phyloP scores from a whole-genome alignment of 2,113 vertebrate species.

The Pogonocichla stellata region DNA sequence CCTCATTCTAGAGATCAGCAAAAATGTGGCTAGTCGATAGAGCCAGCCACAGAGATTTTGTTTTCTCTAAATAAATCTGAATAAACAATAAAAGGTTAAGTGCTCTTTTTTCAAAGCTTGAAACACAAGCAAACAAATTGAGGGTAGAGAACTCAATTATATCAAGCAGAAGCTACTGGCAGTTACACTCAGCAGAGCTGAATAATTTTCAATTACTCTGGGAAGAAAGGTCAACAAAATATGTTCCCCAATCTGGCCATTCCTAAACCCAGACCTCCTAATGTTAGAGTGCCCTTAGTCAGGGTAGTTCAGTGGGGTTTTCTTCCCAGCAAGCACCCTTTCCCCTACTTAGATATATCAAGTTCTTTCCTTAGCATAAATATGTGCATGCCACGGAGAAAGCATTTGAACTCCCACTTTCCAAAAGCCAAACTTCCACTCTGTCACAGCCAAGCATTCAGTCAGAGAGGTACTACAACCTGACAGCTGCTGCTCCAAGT shows the following conservation, averaged over 20 bases:
- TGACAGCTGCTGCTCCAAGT: background rate
- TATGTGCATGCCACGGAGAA: background rate
- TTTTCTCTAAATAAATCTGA: conserved; percentile 39
- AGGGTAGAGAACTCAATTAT: conserved; percentile 54
- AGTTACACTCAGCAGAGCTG: conserved; percentile 47
- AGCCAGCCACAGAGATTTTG: background rate
- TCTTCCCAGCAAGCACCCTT: background rate
- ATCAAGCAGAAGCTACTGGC: conserved; percentile 31
- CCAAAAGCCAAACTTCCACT: background rate
- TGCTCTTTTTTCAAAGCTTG: conserved; percentile 32
- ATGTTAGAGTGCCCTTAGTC: background rate
- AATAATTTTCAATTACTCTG: conserved; percentile 65
- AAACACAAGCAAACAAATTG: conserved; percentile 50
- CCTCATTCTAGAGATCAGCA: background rate
- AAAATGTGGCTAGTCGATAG: background rate
- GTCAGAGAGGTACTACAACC: background rate
- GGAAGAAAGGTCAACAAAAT: conserved; percentile 46
- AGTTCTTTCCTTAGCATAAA: background rate
- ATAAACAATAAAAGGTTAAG: conserved; percentile 65
- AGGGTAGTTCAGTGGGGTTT: background rate
- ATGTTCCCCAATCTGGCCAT: background rate
- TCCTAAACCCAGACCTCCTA: background rate
- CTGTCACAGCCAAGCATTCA: background rate
- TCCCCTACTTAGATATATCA: background rate
- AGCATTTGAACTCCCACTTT: background rate